phyloP scores from a whole-genome alignment of 2,888 invertebrate genomes.

The Sipha maydis region DNA sequence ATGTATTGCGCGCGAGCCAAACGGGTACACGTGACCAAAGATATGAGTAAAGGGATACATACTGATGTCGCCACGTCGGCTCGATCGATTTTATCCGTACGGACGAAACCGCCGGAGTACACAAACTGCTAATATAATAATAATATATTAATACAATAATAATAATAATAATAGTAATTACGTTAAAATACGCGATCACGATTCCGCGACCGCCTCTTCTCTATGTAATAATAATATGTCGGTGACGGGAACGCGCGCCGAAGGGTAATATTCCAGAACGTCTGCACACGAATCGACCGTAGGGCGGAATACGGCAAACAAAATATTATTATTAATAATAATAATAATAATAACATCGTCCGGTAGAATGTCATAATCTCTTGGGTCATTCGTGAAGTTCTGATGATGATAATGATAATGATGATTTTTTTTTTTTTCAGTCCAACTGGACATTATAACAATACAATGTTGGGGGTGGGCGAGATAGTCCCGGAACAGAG shows the following conservation, averaged over 20 bases:
- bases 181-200: constrained; percentile 1
- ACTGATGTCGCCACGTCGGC: neutral
- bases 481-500: neutral
- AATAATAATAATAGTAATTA: neutral
- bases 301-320: neutral
- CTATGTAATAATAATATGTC: neutral
- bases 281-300: neutral
- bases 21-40: neutral
- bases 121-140: neutral
- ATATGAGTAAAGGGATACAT: too few relatives aligned
- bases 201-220: neutral
- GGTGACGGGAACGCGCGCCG: neutral
- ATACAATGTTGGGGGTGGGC: neutral
- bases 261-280: neutral
- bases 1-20: neutral
- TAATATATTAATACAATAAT: neutral
- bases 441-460: neutral
- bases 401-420: neutral
- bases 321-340: too few relatives aligned
- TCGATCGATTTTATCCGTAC: constrained; percentile 1
- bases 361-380: neutral
- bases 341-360: neutral
- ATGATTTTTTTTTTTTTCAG: too few relatives aligned
- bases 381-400: neutral
- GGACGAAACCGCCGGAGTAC: neutral